These are phyloP conservation scores for Tangara arthus DNA, from an alignment of 2,797 vertebrate genomes.

Conservation along the genomic window DNA sequence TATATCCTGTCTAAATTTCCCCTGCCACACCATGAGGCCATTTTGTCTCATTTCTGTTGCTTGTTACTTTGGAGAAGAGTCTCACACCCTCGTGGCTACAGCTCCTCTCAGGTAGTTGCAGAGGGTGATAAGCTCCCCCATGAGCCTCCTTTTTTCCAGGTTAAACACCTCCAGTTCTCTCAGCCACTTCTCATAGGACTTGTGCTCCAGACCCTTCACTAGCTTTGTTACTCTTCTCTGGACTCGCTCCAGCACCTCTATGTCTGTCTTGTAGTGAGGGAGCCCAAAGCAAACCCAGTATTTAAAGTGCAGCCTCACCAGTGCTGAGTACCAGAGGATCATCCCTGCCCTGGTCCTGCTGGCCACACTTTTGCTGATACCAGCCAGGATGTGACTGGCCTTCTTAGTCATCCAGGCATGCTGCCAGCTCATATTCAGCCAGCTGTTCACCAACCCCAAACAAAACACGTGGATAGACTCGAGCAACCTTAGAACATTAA, in stretches of 20 bases:
- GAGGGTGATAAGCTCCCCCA: accelerated
- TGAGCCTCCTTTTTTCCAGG: not conserved
- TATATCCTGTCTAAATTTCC: not conserved
- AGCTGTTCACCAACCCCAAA: not conserved
- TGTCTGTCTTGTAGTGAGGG: not conserved
- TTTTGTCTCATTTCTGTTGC: not conserved
- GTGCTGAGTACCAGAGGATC: accelerated
- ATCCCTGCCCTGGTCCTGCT: not conserved
- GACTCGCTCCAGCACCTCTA: accelerated
- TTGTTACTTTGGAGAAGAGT: not conserved
- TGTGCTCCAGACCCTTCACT: not conserved
- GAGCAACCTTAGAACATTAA: not conserved
- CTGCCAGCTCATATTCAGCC: not conserved
- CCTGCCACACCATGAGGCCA: not conserved
- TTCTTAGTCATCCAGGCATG: not conserved
- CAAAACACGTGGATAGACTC: not conserved
- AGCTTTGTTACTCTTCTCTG: not conserved
- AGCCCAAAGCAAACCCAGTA: not conserved
- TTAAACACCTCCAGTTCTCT: not conserved
- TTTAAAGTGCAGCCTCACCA: not conserved
- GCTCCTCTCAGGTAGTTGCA: not conserved
- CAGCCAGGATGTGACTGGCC: not conserved
- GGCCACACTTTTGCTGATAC: not conserved
- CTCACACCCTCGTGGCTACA: not conserved
- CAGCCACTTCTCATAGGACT: not conserved